Evolutionary conservation across 92 coral and sea anemone genomes (phyloP).

Genomic region (Siderastrea radians): DNA sequence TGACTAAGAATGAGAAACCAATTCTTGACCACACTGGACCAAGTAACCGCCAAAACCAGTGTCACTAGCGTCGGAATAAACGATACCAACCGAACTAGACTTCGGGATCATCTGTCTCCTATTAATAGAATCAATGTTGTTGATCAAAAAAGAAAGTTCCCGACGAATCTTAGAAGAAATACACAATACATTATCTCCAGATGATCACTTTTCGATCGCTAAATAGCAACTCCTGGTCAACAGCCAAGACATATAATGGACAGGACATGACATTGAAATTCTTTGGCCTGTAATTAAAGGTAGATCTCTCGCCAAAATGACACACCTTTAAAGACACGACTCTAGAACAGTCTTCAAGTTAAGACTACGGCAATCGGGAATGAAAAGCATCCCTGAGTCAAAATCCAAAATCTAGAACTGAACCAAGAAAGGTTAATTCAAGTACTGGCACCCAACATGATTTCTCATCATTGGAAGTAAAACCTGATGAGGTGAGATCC

Average conservation of each 20-base stretch:
- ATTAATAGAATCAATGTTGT: conserved; percentile 53
- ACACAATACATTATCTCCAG: conserved; percentile 46
- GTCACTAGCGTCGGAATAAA: conserved; percentile 71
- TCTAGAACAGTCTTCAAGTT: conserved; percentile 55
- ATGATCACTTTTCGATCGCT: conserved; percentile 53
- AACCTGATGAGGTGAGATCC: conserved; percentile 59
- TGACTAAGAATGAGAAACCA: conserved; percentile 64
- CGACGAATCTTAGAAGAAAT: conserved; percentile 31
- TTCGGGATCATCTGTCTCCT: conserved; percentile 70
- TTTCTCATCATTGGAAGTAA: conserved; percentile 55
- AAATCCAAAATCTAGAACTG: conserved; percentile 49
- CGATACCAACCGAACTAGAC: conserved; percentile 72
- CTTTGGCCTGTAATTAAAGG: conserved; percentile 68
- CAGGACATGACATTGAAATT: conserved; percentile 67
- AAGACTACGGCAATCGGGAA: conserved; percentile 35
- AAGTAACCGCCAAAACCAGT: conserved; percentile 74
- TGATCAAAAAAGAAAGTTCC: conserved; percentile 50
- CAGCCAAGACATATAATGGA: conserved; percentile 60
- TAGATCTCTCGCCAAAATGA: conserved; percentile 25
- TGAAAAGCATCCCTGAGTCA: conserved; percentile 36
- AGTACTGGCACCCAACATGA: conserved; percentile 54
- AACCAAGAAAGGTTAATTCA: conserved; percentile 45
- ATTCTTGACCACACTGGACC: conserved; percentile 66
- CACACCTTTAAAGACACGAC: conserved; percentile 1
- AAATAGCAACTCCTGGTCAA: conserved; percentile 61